A percentile compares a stretch with the other conserved stretches of the same genome.
Conservation (phyloP, 1,140 invertebrate species). For the Eueides isabella region DNA sequence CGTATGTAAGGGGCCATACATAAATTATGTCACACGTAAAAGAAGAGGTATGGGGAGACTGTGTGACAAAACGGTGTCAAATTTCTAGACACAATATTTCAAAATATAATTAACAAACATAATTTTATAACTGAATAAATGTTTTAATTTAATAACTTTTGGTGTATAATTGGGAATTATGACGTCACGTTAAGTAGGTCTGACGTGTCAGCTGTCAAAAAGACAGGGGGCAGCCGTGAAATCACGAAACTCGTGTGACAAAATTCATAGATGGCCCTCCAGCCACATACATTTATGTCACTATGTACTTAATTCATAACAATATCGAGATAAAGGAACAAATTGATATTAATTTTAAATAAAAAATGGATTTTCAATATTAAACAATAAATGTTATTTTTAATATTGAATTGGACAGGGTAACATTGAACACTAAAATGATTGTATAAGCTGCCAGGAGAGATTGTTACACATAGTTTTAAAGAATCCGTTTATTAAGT, state of each 20-base stretch:
- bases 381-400: neutral
- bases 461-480: neutral
- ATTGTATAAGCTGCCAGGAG: neutral
- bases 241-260: too few species aligned
- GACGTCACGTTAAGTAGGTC: too few species aligned
- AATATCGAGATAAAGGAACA: slow-evolving; percentile 21
- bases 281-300: slow-evolving; percentile 18
- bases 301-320: slow-evolving; percentile 20
- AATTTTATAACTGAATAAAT: too few species aligned
- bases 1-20: neutral
- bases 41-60: too few species aligned
- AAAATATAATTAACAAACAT: too few species aligned
- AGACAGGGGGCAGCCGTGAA: too few species aligned
- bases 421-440: neutral
- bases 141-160: too few species aligned
- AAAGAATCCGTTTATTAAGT: neutral
- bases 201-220: too few species aligned
- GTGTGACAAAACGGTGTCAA: too few species aligned
- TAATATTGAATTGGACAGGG: neutral
- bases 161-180: too few species aligned
- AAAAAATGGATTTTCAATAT: neutral
- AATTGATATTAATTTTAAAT: slow-evolving; percentile 13
- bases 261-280: neutral
- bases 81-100: too few species aligned
- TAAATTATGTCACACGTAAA: neutral